Conservation (phyloP, 1,140 invertebrate genomes). For the Belonocnema kinseyi region DNA sequence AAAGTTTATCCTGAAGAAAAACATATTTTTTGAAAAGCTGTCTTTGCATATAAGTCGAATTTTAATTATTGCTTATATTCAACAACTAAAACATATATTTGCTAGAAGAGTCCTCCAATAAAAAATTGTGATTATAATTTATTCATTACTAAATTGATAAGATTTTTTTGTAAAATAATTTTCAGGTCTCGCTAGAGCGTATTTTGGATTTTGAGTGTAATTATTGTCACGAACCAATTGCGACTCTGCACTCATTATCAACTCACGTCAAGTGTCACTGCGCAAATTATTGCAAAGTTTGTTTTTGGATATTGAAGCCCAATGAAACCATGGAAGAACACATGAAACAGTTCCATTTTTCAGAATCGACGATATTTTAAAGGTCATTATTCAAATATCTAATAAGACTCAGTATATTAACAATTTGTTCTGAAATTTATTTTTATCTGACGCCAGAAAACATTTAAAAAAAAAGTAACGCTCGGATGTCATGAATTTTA, state of each 20-base stretch:
- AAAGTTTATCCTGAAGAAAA: too few species aligned
- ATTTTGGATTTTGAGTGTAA: slow-evolving; percentile 55
- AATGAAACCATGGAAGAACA: slow-evolving; percentile 60
- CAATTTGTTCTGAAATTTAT: slow-evolving; percentile 3
- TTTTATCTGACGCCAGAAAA: not conserved
- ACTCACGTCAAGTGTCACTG: slow-evolving; percentile 64
- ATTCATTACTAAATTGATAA: not conserved
- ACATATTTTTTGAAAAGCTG: too few species aligned
- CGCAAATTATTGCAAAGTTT: slow-evolving; percentile 56
- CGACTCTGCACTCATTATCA: slow-evolving; percentile 58
- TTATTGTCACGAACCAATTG: slow-evolving; percentile 57
- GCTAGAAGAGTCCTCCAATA: too few species aligned
- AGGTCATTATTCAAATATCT: not conserved
- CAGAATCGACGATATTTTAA: not conserved
- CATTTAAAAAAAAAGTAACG: too few species aligned
- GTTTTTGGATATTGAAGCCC: slow-evolving; percentile 58
- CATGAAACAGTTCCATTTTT: slow-evolving; percentile 35
- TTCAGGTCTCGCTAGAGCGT: slow-evolving; percentile 44
- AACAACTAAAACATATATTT: too few species aligned
- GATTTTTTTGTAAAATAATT: not conserved
- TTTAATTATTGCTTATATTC: too few species aligned
- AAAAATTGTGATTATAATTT: not conserved
- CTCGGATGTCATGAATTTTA: too few species aligned
- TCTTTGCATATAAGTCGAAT: too few species aligned
- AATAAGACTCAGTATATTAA: too few species aligned